Percentiles rank a stretch among this genome's conserved stretches.
Evolutionary conservation across 2,797 vertebrate species (phyloP).

Genomic region (Pipistrellus pygmaeus): DNA sequence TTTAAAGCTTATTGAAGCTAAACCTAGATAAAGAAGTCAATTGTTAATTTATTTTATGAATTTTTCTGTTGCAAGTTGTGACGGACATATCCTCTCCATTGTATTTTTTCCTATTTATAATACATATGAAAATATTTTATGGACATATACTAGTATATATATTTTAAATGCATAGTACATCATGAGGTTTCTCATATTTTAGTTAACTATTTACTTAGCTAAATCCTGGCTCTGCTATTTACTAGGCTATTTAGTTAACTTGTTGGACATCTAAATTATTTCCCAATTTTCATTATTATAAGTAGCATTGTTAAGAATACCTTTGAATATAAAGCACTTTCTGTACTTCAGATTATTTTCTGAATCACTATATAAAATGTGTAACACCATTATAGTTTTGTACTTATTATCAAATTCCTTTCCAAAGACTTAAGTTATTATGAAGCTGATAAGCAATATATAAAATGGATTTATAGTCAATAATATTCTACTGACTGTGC

Average conservation of each 20-base stretch:
- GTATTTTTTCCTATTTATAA: background rate
- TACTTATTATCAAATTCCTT: conserved; percentile 18
- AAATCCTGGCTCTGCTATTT: background rate
- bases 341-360: background rate
- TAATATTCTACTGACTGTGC: background rate
- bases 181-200: conserved; percentile 44
- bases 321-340: conserved; percentile 49
- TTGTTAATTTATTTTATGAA: conserved; percentile 13
- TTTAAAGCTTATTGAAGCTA: background rate
- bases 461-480: background rate
- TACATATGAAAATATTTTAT: background rate
- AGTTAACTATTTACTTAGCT: conserved; percentile 20
- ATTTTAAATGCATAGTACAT: background rate
- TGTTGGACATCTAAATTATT: conserved; percentile 35
- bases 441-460: background rate
- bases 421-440: background rate
- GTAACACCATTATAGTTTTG: conserved; percentile 16
- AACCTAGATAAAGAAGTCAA: background rate
- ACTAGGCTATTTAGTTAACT: no score
- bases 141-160: background rate
- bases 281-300: conserved; percentile 52
- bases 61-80: background rate
- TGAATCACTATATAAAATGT: background rate
- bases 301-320: background rate
- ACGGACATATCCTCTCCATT: background rate